phyloP scores from a whole-genome alignment of 2,113 vertebrate genomes.

The Saguinus imperator region DNA sequence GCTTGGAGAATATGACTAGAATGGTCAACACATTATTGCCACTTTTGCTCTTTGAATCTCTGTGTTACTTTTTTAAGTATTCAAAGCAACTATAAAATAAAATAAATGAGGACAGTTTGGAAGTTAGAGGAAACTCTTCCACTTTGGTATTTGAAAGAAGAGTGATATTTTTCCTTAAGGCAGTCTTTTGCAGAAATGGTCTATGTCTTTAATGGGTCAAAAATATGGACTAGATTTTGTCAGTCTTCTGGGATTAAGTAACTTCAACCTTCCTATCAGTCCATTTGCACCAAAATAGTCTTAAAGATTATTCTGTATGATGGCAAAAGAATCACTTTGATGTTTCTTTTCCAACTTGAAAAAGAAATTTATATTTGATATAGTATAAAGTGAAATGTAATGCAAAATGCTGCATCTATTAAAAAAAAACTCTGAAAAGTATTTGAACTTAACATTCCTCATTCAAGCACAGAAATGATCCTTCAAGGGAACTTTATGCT shows the following conservation, averaged over 20 bases:
- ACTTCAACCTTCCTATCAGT: background rate
- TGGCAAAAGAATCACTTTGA: background rate
- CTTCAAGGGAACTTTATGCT: background rate
- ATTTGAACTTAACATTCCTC: background rate
- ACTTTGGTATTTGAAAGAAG: constrained; percentile 11
- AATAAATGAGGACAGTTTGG: constrained; percentile 11
- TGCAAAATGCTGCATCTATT: background rate
- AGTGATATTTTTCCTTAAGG: constrained; percentile 3
- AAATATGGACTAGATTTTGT: constrained; percentile 13
- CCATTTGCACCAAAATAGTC: background rate
- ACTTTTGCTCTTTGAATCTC: constrained; percentile 35
- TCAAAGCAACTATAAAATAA: constrained; percentile 48
- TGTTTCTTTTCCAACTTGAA: constrained; percentile 27
- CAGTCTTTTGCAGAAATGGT: constrained; percentile 6
- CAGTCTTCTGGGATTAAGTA: constrained; percentile 2
- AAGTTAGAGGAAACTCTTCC: background rate
- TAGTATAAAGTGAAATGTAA: background rate
- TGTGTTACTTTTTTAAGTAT: constrained; percentile 10
- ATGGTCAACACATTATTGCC: background rate
- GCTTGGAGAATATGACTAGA: constrained; percentile 30
- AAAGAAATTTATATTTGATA: constrained; percentile 1
- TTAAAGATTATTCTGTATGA: constrained; percentile 12
- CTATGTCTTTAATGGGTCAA: background rate
- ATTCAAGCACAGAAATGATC: background rate
- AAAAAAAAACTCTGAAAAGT: background rate